Evolutionary conservation across 2,113 vertebrate genomes (phyloP).

Genomic region (Junco hyemalis): DNA sequence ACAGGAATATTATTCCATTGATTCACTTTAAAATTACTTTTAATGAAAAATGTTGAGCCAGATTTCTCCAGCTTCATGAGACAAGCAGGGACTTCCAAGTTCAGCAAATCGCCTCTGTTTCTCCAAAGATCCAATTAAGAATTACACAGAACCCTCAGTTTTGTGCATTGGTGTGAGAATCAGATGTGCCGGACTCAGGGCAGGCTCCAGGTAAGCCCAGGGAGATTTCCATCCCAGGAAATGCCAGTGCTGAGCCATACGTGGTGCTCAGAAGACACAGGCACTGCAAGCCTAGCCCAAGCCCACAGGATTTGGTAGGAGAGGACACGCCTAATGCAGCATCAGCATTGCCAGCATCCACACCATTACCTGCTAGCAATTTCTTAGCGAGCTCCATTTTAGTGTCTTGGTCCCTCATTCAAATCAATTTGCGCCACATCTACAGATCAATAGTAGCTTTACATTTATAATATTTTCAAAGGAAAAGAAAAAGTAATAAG

Average conservation of each 20-base stretch:
- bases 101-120: not conserved
- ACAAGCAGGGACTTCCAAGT: not conserved
- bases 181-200: not conserved
- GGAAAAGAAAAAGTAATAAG: not conserved
- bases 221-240: not conserved
- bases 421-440: not conserved
- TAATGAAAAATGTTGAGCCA: not conserved
- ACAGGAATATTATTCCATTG: not conserved
- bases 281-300: not conserved
- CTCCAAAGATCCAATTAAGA: not conserved
- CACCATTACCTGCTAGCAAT: not conserved
- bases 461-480: not conserved
- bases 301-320: fast-evolving
- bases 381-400: not conserved
- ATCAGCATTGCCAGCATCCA: not conserved
- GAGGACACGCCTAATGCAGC: not conserved
- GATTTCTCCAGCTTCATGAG: not conserved
- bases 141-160: not conserved
- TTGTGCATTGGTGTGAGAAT: not conserved
- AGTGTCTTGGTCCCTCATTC: not conserved
- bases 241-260: not conserved
- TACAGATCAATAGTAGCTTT: not conserved
- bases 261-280: not conserved
- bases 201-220: not conserved
- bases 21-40: not conserved